Conservation (phyloP, 2,797 vertebrate genomes). For the Staurois parvus region DNA sequence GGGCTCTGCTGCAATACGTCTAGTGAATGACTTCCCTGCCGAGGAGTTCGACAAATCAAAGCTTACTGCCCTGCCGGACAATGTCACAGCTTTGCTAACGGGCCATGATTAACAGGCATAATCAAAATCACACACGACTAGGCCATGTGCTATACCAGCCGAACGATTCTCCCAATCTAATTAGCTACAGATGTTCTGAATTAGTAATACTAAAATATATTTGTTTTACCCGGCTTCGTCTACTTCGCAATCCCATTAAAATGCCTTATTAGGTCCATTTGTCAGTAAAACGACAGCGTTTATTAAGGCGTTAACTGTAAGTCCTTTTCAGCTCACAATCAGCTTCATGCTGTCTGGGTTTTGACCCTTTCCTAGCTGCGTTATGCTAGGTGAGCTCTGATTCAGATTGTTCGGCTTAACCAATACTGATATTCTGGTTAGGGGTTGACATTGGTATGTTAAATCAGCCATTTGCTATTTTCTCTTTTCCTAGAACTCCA, state of each 20-base stretch:
- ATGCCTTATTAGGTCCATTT: constrained; percentile 72
- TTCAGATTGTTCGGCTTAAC: background rate
- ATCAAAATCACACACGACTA: constrained; percentile 65
- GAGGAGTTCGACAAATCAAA: constrained; percentile 84
- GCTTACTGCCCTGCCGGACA: constrained; percentile 75
- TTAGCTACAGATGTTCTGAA: constrained; percentile 74
- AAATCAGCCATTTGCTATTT: no score
- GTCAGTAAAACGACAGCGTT: constrained; percentile 73
- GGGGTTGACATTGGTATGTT: no score
- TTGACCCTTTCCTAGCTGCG: background rate
- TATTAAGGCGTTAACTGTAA: constrained; percentile 74
- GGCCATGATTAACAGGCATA: constrained; percentile 75
- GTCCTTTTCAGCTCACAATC: constrained; percentile 71
- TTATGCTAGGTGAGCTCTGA: background rate
- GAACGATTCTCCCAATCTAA: constrained; percentile 73
- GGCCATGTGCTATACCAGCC: constrained; percentile 57
- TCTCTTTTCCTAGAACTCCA: no score
- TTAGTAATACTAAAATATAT: constrained; percentile 74
- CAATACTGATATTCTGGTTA: no score
- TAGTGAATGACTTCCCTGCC: constrained; percentile 81
- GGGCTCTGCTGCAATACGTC: constrained; percentile 83
- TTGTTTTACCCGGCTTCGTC: constrained; percentile 68
- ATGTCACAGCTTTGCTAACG: constrained; percentile 78
- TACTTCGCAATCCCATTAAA: constrained; percentile 69
- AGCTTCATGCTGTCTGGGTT: constrained; percentile 66